Conservation (phyloP, 2,888 invertebrate genomes). For the Pyrocoelia pectoralis region DNA sequence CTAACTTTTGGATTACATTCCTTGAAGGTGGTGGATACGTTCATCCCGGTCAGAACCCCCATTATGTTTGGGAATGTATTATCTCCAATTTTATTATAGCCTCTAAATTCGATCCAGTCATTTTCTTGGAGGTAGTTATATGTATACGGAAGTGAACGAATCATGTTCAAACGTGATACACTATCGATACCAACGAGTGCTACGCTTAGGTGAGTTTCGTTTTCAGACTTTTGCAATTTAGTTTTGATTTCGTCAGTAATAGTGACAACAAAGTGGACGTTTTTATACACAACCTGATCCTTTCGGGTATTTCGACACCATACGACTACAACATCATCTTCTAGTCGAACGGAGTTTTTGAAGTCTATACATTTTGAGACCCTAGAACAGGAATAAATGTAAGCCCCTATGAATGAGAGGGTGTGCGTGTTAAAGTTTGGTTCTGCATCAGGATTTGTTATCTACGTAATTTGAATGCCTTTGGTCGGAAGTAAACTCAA, state of each 20-base stretch:
- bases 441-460: no score
- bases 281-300: slow-evolving; percentile 56
- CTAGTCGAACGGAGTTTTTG: slow-evolving; percentile 17
- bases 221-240: slow-evolving; percentile 42
- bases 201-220: slow-evolving; percentile 66
- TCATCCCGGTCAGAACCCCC: slow-evolving; percentile 79
- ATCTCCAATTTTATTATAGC: slow-evolving; percentile 76
- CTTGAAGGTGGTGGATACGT: slow-evolving; percentile 58
- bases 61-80: slow-evolving; percentile 92
- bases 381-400: slow-evolving; percentile 27
- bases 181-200: slow-evolving; percentile 86
- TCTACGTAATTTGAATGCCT: no score
- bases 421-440: slow-evolving; percentile 4
- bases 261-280: slow-evolving; percentile 63
- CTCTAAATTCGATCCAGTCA: slow-evolving; percentile 53
- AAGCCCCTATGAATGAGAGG: background rate
- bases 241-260: slow-evolving; percentile 61
- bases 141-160: slow-evolving; percentile 79
- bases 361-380: slow-evolving; percentile 27
- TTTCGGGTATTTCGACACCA: slow-evolving; percentile 11
- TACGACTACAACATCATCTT: slow-evolving; percentile 20
- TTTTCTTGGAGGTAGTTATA: slow-evolving; percentile 69
- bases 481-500: no score
- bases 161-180: slow-evolving; percentile 80
- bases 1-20: slow-evolving; percentile 62